A percentile compares a stretch with the other conserved stretches of the same genome.
phyloP scores from a whole-genome alignment of 2,797 vertebrate genomes.

The Sorex maritimensis region DNA sequence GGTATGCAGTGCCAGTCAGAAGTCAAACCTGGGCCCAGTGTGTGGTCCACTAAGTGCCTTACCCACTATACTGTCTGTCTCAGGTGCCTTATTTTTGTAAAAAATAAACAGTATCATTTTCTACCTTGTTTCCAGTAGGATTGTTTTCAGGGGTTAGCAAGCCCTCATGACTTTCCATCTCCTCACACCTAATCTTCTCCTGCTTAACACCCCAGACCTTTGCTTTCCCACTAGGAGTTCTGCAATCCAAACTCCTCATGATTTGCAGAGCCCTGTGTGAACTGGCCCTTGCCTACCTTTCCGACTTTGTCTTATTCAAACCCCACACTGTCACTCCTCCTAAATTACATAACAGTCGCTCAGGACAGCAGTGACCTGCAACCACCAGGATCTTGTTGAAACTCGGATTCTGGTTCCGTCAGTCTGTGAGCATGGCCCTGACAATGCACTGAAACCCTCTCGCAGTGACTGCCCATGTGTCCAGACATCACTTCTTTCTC shows the following conservation, averaged over 20 bases:
- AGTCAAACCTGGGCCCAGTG: too few species aligned
- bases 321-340: not conserved
- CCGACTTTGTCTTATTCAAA: not conserved
- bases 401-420: not conserved
- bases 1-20: too few species aligned
- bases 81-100: not conserved
- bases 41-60: too few species aligned
- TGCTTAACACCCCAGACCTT: not conserved
- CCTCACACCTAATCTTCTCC: not conserved
- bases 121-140: not conserved
- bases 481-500: not conserved
- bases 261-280: not conserved
- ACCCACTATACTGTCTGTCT: too few species aligned
- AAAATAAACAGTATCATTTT: not conserved
- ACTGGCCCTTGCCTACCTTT: not conserved
- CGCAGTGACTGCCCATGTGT: too few species aligned
- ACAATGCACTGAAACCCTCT: not conserved
- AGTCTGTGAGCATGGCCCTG: not conserved
- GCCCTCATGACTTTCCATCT: too few species aligned
- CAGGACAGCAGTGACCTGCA: not conserved
- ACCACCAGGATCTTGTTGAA: not conserved
- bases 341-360: not conserved
- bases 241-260: rapidly evolving
- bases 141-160: not conserved
- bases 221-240: not conserved